These are phyloP conservation scores for Pitta sordida DNA, from an alignment of 2,113 vertebrate genomes.

Conservation along the genomic window DNA sequence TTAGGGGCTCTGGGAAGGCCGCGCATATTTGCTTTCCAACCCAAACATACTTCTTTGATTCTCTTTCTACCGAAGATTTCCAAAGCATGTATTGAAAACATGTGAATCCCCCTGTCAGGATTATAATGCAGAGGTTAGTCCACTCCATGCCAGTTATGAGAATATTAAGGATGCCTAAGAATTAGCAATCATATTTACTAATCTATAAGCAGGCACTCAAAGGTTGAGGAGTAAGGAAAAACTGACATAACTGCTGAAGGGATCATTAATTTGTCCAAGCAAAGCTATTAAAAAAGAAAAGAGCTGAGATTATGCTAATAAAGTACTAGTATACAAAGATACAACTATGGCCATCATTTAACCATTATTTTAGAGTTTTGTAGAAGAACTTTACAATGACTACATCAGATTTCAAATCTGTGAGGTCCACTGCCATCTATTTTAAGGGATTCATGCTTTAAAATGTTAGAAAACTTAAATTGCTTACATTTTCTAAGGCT, in stretches of 20 bases:
- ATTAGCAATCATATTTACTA: not conserved
- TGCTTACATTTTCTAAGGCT: conserved; percentile 76
- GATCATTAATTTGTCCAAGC: not conserved
- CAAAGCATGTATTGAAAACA: not conserved
- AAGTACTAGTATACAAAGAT: not conserved
- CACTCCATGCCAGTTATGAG: not conserved
- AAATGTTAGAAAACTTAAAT: not conserved
- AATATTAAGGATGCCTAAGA: not conserved
- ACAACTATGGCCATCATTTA: not conserved
- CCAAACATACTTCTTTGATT: not conserved
- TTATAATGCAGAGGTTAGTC: not conserved
- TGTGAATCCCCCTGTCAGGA: not conserved
- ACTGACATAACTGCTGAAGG: not conserved
- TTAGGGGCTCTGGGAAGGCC: not conserved
- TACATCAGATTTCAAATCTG: not conserved
- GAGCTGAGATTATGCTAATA: not conserved
- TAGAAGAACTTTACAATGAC: not conserved
- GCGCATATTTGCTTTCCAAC: not conserved
- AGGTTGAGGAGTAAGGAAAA: not conserved
- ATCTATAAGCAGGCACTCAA: not conserved
- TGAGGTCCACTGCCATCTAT: not conserved
- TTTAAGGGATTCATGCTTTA: not conserved
- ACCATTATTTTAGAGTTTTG: not conserved
- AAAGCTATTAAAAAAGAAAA: not conserved
- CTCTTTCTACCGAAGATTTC: not conserved